Base-by-base conservation (phyloP, 1,140 invertebrate genomes). In the Vanessa tameamea region DNA sequence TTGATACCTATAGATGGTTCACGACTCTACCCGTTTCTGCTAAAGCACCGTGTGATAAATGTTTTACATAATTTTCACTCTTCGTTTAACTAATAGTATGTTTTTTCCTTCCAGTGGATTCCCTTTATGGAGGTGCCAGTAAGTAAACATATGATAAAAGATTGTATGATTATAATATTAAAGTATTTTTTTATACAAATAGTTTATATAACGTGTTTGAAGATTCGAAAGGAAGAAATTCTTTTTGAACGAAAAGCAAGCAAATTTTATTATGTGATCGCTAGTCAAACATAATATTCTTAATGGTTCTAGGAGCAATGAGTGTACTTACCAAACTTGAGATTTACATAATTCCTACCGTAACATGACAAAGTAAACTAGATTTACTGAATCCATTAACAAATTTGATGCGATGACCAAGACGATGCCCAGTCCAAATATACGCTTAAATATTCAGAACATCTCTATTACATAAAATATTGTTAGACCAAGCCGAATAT, bases 81-180 rank as follows among this genome's bases (percentile, higher is more conserved):
- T 66, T 63, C 26, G 53, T 63, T 51, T 64, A 47, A 87, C 84
- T 91, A 91, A 91, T 87, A 50, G 67, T 82, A 9, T 91, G 78
- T 93, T 89, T 93, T 93, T 81, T 79, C 55, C 82, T 82, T 89
- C 78, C 94, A 97, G 96, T 95, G 94, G 96, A 96, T 94, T 95
- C 95, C 84, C 94, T 95, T 93, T 95, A 96, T 96, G 96, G 95
- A 96, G 96, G 96, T 94, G 95, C 96, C 93, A 97, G 96, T 97
- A 96, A 97, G 96, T 97, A 91, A 71, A 51, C 0, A 68, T 13
- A 7, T 61, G 8, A 37, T 37, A 31, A 15, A 37, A 31, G 11
- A 47, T 71, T 63, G 11, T 59, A 31, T 61, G 37, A 43, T 43
- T 43, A 1, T 43, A 43, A 9, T 43, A 43, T 43, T 9, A 43